Base-by-base conservation (phyloP, 2,888 invertebrate species). In the Nesidiocoris tenuis region DNA sequence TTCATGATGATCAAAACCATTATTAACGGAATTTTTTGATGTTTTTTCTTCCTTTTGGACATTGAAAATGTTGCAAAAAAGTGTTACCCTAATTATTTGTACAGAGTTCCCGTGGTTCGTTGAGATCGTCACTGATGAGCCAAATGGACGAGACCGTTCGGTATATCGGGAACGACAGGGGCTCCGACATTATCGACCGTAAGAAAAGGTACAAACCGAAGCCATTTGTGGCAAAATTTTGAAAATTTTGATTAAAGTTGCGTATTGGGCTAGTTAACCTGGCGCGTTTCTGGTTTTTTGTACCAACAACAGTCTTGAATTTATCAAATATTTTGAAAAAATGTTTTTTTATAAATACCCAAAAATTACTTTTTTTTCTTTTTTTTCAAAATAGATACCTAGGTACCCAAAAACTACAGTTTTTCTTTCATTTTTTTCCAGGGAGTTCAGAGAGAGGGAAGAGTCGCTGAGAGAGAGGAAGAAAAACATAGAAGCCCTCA, bases 401-500 rank as follows among this genome's bases (percentile, higher is more conserved):
- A n/a, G n/a, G n/a, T n/a, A n/a, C n/a, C n/a, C n/a, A n/a, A n/a
- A n/a, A n/a, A n/a, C n/a, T n/a, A n/a, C n/a, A n/a, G 2, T 63
- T 21, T 63, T 22, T 2, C 3, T 22, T 3, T 65, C 23, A 9
- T 9, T 65, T 16, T 12, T n/a, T 2, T n/a, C 1, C 19, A 72
- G 72, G 18, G 72, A 72, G 54, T 61, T 25, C 23, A 61, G 72
- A 22, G 72, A 72, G 17, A 72, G 86, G 71, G 86, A 87, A 82
- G 83, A 83, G 56, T 85, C 85, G 75, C 81, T 87, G 71, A 82
- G 83, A 74, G 84, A 84, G 79, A 83, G 87, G 21, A 83, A 85
- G 67, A 83, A 85, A 80, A 84, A 84, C 79, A 86, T 86, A 55
- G 86, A 87, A 81, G 85, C 85, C 77, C 81, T 87, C 71, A 81